Evolutionary conservation across 2,888 invertebrate species (phyloP), one percentile per base, ranked within the genome.

Genomic region (Drosophila macrospina): DNA sequence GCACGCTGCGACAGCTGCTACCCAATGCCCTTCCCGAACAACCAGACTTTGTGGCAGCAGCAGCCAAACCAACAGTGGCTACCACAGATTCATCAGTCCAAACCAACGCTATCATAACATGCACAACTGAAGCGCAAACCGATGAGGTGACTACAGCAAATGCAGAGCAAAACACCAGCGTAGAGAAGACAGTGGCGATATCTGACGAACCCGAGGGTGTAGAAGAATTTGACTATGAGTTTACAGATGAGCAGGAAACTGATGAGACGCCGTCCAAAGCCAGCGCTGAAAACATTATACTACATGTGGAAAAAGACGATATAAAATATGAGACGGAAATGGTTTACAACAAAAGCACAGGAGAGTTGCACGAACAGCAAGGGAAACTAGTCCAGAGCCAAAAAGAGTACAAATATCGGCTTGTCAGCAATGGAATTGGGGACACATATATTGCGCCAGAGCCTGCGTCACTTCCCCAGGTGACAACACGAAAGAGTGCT

Each of bases 1-100:
- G 88, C 28, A 91, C 91, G 0, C 73, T 93, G 13, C 87, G 90
- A 11, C 91, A 91, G 47, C 71, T 91, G 51, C 48, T 92, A 11
- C 87, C 86, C 2, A 76, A 89, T 61, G 86, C 90, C 0, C 41
- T 82, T 51, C 80, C 76, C 10, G 86, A 85, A 15, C 83, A 86
- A n/a, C 28, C 61, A 1, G 69, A 75, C 0, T n/a, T 34, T 8
- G 37, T 24, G 4, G 20, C 34, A 20, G 7, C 37, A n/a, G 36
- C n/a, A 5, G n/a, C 32, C 10, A 44, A 47, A 8, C 10, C 54
- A 26, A 10, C 51, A 4, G 67, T 77, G 24, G 5, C 30, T 6
- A 78, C 85, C 5, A 16, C 11, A 5, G 65, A 82, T 2, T 66
- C 66, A 28, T 55, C 47, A 0, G 62, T 69, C 0, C 86, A 86